A percentile compares a stretch with the other conserved stretches of the same genome.
Conservation (phyloP, 2,888 invertebrate species). For the Caenorhabditis sp. region DNA sequence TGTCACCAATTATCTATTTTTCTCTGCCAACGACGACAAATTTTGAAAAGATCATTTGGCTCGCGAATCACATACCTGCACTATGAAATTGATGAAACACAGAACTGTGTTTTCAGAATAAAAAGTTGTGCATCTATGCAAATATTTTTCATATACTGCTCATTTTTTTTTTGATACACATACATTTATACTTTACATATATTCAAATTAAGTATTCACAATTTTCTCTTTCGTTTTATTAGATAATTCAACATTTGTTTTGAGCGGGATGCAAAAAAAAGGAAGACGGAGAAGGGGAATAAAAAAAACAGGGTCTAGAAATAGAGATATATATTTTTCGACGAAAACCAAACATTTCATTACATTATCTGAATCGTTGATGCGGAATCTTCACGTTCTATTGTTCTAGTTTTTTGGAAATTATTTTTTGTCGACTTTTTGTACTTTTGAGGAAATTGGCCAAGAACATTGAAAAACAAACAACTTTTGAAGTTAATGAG, state of each 20-base stretch:
- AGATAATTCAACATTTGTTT: slow-evolving; percentile 1
- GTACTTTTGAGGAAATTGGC: background rate
- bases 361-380: slow-evolving; percentile 44
- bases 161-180: background rate
- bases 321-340: background rate
- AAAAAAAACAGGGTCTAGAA: background rate
- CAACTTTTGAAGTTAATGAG: too few relatives aligned
- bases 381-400: slow-evolving; percentile 45
- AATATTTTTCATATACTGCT: slow-evolving; percentile 1
- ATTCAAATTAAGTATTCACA: background rate
- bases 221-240: background rate
- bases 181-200: background rate
- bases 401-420: slow-evolving; percentile 5
- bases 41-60: background rate
- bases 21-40: background rate
- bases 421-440: background rate
- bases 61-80: background rate
- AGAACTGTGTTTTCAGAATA: background rate
- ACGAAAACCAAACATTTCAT: slow-evolving; percentile 38
- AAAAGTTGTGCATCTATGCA: background rate
- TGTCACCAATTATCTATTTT: background rate
- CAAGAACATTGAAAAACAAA: background rate
- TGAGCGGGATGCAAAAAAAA: background rate
- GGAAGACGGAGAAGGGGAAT: background rate
- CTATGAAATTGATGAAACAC: too few relatives aligned